phyloP scores from a whole-genome alignment of 92 coral and sea anemone genomes.

The Nematostella vectensis region DNA sequence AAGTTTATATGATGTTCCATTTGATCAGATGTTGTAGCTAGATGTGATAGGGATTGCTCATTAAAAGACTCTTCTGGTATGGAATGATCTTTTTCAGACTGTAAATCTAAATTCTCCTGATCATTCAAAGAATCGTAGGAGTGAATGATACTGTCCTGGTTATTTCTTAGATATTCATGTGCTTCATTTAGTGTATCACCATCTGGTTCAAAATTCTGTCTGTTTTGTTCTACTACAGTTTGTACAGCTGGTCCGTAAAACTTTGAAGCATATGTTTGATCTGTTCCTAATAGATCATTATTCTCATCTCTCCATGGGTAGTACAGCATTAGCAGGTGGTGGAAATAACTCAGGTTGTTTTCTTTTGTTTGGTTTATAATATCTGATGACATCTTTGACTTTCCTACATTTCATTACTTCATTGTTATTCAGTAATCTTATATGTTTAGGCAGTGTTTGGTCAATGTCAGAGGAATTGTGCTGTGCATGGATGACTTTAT shows the following conservation, averaged over 20 bases:
- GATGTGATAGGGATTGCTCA: slow-evolving; percentile 25
- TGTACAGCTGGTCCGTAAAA: slow-evolving; percentile 28
- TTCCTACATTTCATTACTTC: slow-evolving; percentile 46
- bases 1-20: neutral
- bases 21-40: slow-evolving; percentile 9
- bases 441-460: slow-evolving; percentile 24
- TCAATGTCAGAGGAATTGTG: slow-evolving; percentile 2
- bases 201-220: slow-evolving; percentile 45
- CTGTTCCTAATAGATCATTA: slow-evolving; percentile 24
- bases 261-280: slow-evolving; percentile 41
- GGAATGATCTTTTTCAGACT: neutral
- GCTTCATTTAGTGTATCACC: slow-evolving; percentile 41
- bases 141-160: slow-evolving; percentile 17
- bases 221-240: slow-evolving; percentile 37
- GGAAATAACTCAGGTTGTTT: slow-evolving; percentile 45
- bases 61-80: slow-evolving; percentile 30
- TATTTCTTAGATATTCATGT: slow-evolving; percentile 24
- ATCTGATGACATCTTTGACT: slow-evolving; percentile 40
- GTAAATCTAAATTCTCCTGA: slow-evolving; percentile 35
- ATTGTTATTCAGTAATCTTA: slow-evolving; percentile 26
- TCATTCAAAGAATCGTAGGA: slow-evolving; percentile 44
- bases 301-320: slow-evolving; percentile 26
- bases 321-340: slow-evolving; percentile 21
- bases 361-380: slow-evolving; percentile 28
- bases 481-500: slow-evolving; percentile 24